A percentile compares a stretch with the other conserved stretches of the same genome.
phyloP scores from a whole-genome alignment of 2,113 vertebrate species.

The Alexandromys fortis region DNA sequence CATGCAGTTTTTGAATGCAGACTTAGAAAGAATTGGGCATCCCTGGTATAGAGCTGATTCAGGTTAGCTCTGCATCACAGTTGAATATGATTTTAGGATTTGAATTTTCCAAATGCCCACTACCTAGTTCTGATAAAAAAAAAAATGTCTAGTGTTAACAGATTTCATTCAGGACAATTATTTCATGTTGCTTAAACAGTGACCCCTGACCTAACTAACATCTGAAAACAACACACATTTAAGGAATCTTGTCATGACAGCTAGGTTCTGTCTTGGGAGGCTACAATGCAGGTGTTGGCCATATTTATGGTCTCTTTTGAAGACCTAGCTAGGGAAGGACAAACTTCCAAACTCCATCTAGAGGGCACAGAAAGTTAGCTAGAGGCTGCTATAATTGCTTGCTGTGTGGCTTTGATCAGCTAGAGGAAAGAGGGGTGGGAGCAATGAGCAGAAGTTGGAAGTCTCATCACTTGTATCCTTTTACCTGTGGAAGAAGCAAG shows the following conservation, averaged over 20 bases:
- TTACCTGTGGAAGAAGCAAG: conserved; percentile 12
- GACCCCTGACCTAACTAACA: background rate
- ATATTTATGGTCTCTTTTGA: background rate
- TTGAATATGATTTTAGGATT: background rate
- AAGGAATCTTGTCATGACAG: background rate
- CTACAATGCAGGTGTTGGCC: background rate
- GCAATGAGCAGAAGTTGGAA: background rate
- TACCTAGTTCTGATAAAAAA: background rate
- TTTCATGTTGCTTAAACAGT: background rate
- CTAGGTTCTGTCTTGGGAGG: background rate
- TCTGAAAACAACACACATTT: background rate
- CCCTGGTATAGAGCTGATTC: background rate
- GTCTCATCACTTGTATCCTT: background rate
- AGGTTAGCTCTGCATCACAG: background rate
- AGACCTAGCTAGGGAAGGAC: background rate
- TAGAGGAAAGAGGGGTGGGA: background rate
- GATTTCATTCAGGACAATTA: background rate
- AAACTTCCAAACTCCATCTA: background rate
- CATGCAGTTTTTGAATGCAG: background rate
- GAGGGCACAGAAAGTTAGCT: background rate
- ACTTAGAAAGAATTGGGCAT: background rate
- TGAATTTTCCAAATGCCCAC: conserved; percentile 16
- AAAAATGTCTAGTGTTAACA: background rate
- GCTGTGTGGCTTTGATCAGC: background rate
- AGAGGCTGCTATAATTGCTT: background rate